Evolutionary conservation across 2,113 vertebrate species (phyloP).

Genomic region (Hoplias malabaricus): DNA sequence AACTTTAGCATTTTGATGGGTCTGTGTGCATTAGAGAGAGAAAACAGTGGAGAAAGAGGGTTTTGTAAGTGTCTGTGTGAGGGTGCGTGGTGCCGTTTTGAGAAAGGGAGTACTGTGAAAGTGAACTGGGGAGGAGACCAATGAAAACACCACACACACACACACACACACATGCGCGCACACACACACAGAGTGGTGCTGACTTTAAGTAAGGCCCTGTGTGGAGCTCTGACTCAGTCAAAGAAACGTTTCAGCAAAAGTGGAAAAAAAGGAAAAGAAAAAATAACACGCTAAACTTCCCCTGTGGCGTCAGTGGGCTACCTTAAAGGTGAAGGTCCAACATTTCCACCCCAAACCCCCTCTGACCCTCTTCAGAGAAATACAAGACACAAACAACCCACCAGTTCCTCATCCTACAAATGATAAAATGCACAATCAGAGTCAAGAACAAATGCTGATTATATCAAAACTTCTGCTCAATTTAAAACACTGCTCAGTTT

Average conservation of each 20-base stretch:
- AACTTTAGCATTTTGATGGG: neutral
- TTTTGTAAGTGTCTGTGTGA: constrained; percentile 37
- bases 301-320: constrained; percentile 51
- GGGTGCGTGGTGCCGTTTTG: constrained; percentile 50
- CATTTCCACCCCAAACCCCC: constrained; percentile 1
- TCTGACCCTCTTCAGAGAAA: neutral
- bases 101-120: constrained; percentile 54
- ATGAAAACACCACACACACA: constrained; percentile 47
- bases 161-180: constrained; percentile 24
- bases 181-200: constrained; percentile 24
- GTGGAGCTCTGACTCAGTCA: constrained; percentile 40
- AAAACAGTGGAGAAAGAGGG: constrained; percentile 35
- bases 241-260: constrained; percentile 51
- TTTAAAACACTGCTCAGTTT: neutral
- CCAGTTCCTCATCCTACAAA: too few relatives aligned
- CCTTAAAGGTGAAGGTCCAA: constrained; percentile 45
- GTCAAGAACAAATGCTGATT: constrained; percentile 12
- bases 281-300: constrained; percentile 50
- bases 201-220: constrained; percentile 47
- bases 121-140: constrained; percentile 55
- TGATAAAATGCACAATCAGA: too few relatives aligned
- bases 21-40: neutral
- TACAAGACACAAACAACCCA: constrained; percentile 39
- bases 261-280: constrained; percentile 41
- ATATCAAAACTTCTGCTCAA: neutral